A percentile compares a stretch with the other conserved stretches of the same genome.
phyloP scores from a whole-genome alignment of 53 echinoderm and acorn worm genomes.

The Arbacia lixula region DNA sequence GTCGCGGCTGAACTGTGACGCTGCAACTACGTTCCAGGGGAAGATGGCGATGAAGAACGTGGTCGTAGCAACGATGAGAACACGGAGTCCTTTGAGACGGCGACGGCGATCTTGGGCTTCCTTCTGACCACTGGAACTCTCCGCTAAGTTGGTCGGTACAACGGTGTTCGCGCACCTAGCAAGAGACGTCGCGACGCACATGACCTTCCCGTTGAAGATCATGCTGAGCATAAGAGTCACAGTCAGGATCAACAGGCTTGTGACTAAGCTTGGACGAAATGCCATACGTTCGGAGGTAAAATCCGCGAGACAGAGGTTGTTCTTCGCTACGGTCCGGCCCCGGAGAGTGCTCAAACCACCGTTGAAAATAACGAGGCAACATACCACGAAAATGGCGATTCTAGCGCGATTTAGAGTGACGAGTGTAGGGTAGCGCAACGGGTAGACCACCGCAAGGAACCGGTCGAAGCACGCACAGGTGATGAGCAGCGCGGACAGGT shows the following conservation, averaged over 20 bases:
- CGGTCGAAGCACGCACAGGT: conserved; percentile 38
- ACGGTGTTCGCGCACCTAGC: neutral
- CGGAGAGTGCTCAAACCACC: conserved; percentile 10
- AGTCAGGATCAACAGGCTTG: conserved; percentile 3
- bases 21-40: conserved; percentile 26
- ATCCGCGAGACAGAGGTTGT: conserved; percentile 26
- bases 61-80: conserved; percentile 12
- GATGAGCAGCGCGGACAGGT: conserved; percentile 27
- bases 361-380: neutral
- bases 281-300: conserved; percentile 30
- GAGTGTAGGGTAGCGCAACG: neutral
- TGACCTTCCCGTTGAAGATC: conserved; percentile 34
- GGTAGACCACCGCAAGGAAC: conserved; percentile 19
- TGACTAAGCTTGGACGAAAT: conserved; percentile 30
- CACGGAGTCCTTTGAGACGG: conserved; percentile 12
- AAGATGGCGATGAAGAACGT: conserved; percentile 27
- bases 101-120: neutral
- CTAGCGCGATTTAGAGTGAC: conserved; percentile 34
- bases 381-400: conserved; percentile 11
- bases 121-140: neutral
- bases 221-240: neutral
- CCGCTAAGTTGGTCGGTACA: neutral
- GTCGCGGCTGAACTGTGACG: conserved; percentile 9
- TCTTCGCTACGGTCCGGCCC: conserved; percentile 6
- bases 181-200: conserved; percentile 1